Conservation (phyloP, 2,888 invertebrate species). For the Andrena bucephala region DNA sequence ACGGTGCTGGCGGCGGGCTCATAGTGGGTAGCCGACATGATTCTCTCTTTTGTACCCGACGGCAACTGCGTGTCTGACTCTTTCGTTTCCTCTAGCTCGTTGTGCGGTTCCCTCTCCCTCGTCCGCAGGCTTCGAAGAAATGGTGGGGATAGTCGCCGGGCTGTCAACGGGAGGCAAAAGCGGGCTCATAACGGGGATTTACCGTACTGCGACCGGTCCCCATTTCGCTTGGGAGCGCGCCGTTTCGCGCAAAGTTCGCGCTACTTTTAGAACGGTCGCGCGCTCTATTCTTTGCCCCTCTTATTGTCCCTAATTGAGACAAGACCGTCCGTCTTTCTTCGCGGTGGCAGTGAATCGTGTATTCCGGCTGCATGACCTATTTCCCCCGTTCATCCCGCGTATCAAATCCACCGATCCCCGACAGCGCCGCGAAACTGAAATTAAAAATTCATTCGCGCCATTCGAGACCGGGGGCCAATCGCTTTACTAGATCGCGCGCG, state of each 20-base stretch:
- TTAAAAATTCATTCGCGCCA: conserved; percentile 11
- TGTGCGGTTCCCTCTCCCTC: no score
- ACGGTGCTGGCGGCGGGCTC: no score
- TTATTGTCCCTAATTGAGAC: conserved; percentile 46
- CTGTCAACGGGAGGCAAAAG: no score
- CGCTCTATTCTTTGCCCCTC: conserved; percentile 32
- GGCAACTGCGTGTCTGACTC: no score
- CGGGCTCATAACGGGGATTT: no score
- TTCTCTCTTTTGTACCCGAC: no score
- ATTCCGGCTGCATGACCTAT: conserved; percentile 11
- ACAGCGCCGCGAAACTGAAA: background rate
- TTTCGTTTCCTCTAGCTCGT: no score
- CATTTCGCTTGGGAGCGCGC: conserved; percentile 5
- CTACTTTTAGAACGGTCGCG: conserved; percentile 47
- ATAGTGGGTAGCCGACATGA: no score
- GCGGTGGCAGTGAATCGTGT: background rate
- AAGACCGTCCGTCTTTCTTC: background rate
- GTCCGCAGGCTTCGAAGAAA: no score
- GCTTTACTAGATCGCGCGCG: conserved; percentile 3
- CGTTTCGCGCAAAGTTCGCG: conserved; percentile 36
- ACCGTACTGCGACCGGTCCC: background rate
- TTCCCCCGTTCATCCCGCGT: background rate
- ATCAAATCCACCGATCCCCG: background rate
- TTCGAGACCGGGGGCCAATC: background rate
- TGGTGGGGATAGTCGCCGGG: no score